Evolutionary conservation across 2,888 invertebrate genomes (phyloP).

Genomic region (Hymenopus coronatus): DNA sequence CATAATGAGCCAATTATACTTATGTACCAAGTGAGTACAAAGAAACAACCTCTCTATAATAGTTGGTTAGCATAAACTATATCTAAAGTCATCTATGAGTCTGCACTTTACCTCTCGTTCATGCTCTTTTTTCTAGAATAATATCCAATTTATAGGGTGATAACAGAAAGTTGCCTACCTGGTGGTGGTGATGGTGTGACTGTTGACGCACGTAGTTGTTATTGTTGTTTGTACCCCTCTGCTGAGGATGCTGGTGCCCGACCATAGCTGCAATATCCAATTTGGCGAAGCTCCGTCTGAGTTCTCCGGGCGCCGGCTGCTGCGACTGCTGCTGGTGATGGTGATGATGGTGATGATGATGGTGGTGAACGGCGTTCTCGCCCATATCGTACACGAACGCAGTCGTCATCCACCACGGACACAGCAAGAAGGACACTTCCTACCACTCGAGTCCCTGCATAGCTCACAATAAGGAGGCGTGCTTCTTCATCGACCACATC

Average conservation of each 20-base stretch:
- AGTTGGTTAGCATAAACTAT: too few species aligned
- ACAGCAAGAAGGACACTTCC: not conserved
- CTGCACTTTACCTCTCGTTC: too few species aligned
- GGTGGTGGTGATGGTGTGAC: constrained; percentile 2
- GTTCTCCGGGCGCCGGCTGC: not conserved
- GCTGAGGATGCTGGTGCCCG: constrained; percentile 46
- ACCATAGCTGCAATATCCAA: constrained; percentile 50
- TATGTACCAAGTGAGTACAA: too few species aligned
- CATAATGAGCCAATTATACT: too few species aligned
- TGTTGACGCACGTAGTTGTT: constrained; percentile 5
- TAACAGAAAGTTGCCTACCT: not conserved
- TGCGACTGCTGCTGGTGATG: not conserved
- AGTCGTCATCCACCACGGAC: not conserved
- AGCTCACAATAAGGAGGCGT: not conserved
- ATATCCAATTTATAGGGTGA: too few species aligned
- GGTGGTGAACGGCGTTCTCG: not conserved
- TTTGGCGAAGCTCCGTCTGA: constrained; percentile 20
- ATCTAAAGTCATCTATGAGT: too few species aligned
- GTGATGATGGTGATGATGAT: not conserved
- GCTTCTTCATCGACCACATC: not conserved
- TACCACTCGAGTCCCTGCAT: not conserved
- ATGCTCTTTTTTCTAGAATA: too few species aligned
- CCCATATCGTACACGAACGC: not conserved
- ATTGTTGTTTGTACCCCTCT: not conserved
- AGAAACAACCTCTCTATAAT: too few species aligned